Evolutionary conservation across 2,113 vertebrate genomes (phyloP), one percentile per base, ranked within the genome.

Genomic region (Petrocephalus microphthalmus): DNA sequence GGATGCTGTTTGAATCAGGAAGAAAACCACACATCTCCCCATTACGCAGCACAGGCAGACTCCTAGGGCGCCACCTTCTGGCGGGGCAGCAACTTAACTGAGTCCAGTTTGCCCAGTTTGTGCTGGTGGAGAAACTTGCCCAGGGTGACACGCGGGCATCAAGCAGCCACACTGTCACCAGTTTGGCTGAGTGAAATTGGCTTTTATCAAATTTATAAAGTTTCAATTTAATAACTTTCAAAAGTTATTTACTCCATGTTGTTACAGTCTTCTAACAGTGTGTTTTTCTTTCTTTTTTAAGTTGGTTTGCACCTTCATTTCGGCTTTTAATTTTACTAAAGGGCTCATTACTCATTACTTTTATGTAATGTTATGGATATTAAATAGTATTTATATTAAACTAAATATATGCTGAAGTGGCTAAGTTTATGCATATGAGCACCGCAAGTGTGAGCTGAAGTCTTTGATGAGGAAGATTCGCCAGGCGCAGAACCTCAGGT

Each of bases 341-440:
- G n/a, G n/a, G n/a, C n/a, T n/a, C n/a, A n/a, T n/a, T n/a, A n/a
- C n/a, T n/a, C n/a, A n/a, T n/a, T n/a, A n/a, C 15, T 8, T 37
- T 85, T 85, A 54, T 33, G 17, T 85, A 25, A 11, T 84, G 2
- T 29, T 54, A 33, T 85, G 53, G 84, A 85, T 85, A 52, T 57
- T 29, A 19, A 54, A 54, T 54, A 42, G 52, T 85, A 85, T 85
- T 85, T 56, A 42, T 85, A 56, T 85, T 85, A 85, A 54, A 54
- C 51, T 33, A 37, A 85, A 33, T 8, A 6, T 56, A 54, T 37
- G 17, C 15, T 85, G n/a, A 53, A 56, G 17, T n/a, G 33, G 25
- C 42, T 82, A 60, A 3, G 19, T 56, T 78, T 56, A n/a, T 86
- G 22, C 42, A 5, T 54, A 86, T 78, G 60, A 56, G 7, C 33